phyloP scores from a whole-genome alignment of 2,113 vertebrate genomes.

The Synodontis membranacea region DNA sequence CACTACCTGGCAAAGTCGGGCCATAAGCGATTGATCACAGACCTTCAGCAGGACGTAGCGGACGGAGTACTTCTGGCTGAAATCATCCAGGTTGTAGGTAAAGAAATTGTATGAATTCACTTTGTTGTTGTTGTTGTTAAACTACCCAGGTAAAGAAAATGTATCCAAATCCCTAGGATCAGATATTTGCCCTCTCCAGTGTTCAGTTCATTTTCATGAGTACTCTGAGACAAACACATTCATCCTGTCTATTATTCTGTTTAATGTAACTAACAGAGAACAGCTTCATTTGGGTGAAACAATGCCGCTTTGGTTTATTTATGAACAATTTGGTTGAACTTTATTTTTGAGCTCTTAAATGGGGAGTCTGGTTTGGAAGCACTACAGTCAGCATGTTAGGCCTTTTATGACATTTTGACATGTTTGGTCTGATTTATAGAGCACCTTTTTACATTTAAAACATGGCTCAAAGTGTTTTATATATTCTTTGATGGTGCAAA shows the following conservation, averaged over 20 bases:
- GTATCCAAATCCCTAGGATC: not conserved
- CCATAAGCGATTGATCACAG: slow-evolving; percentile 84
- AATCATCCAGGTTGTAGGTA: slow-evolving; percentile 89
- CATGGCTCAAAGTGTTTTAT: not conserved
- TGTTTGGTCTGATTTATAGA: not conserved
- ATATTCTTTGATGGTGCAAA: not conserved
- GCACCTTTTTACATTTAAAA: not conserved
- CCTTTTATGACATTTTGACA: not conserved
- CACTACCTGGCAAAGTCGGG: slow-evolving; percentile 86
- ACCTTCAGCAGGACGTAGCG: slow-evolving; percentile 85
- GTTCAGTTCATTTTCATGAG: not conserved
- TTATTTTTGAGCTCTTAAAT: not conserved
- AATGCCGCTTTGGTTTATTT: not conserved
- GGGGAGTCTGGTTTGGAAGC: not conserved
- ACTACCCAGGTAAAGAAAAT: not conserved
- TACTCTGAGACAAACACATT: not conserved
- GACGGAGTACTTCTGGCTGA: slow-evolving; percentile 86
- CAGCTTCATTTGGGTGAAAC: not conserved
- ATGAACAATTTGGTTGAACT: not conserved
- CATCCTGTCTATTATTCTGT: not conserved
- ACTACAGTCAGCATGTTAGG: not conserved
- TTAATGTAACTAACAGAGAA: not conserved
- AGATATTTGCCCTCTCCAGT: not conserved
- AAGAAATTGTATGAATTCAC: slow-evolving; percentile 54
- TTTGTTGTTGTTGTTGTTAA: not conserved